Conservation (phyloP, 2,888 invertebrate species). For the Nomada hirtipes region DNA sequence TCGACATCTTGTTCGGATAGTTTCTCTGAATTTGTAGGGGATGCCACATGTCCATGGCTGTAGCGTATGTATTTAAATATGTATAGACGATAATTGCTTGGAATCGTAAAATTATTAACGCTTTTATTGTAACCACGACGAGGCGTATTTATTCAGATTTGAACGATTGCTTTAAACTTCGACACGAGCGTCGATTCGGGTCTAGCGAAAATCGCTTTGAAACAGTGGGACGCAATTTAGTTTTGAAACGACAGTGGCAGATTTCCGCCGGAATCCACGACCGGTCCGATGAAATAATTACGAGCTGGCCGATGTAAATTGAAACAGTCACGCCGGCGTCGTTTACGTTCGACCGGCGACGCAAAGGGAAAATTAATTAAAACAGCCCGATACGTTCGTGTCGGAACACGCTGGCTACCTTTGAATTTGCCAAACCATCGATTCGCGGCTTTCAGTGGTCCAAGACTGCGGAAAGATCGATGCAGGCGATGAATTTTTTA, state of each 20-base stretch:
- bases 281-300: constrained; percentile 57
- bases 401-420: background rate
- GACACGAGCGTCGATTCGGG: background rate
- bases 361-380: constrained; percentile 62
- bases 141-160: too few relatives aligned
- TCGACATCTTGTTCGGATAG: too few relatives aligned
- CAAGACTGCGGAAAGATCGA: constrained; percentile 49
- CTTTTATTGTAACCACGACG: too few relatives aligned
- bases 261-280: background rate
- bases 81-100: too few relatives aligned
- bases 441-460: constrained; percentile 30
- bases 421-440: constrained; percentile 37
- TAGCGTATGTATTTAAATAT: too few relatives aligned
- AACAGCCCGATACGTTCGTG: constrained; percentile 22
- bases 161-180: too few relatives aligned
- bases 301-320: constrained; percentile 54
- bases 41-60: too few relatives aligned
- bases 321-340: constrained; percentile 49
- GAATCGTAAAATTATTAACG: too few relatives aligned
- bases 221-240: constrained; percentile 15
- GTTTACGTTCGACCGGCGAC: constrained; percentile 38
- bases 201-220: background rate
- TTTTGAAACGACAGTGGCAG: background rate
- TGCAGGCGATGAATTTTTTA: constrained; percentile 64
- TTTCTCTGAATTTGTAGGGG: too few relatives aligned